Evolutionary conservation across 2,888 invertebrate genomes (phyloP), one percentile per base, ranked within the genome.

Genomic region (Heterodera filipjevi): DNA sequence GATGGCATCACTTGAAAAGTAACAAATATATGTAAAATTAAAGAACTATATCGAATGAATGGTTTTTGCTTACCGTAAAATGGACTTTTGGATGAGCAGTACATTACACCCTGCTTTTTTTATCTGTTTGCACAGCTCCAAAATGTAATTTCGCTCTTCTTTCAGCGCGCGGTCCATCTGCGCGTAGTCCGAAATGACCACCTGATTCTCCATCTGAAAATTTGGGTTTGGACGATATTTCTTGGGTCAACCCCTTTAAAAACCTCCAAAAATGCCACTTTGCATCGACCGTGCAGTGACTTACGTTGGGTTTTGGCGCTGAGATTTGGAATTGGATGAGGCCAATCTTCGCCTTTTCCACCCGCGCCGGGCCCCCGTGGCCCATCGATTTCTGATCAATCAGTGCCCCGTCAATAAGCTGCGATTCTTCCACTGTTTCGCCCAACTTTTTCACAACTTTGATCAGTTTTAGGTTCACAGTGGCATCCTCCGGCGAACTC

Each of bases 311-410:
- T 91, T 99, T 99, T 12, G 99, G 99, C 76, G 99, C 95, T 22
- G 99, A 99, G 90, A 99, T 95, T 90, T 99, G 99, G 91, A 99
- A 99, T 90, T 99, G 99, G 84, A 99, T 98, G 27, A 99, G 93
- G 80, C 95, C 99, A 90, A 99, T 95, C 91, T 96, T 98, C 10
- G 97, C 98, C 90, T 98, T 98, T 90, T 99, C 98, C 80, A 99
- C 92, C 85, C 94, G 93, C 87, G 93, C 94, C 0, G 97, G 96
- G 0, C 96, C 97, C 89, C 95, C 95, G 49, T 90, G 90, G 87
- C 96, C 95, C 76, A 94, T 92, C 0, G 95, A 92, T 87, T 93
- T 94, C 89, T 95, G 95, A 19, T 95, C 94, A 86, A 99, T 94
- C 3, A 98, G 94, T 72, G 99, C 92, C n/a, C 99, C 99, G 77